phyloP scores from a whole-genome alignment of 2,888 invertebrate species.

The Calliphora vomitoria region DNA sequence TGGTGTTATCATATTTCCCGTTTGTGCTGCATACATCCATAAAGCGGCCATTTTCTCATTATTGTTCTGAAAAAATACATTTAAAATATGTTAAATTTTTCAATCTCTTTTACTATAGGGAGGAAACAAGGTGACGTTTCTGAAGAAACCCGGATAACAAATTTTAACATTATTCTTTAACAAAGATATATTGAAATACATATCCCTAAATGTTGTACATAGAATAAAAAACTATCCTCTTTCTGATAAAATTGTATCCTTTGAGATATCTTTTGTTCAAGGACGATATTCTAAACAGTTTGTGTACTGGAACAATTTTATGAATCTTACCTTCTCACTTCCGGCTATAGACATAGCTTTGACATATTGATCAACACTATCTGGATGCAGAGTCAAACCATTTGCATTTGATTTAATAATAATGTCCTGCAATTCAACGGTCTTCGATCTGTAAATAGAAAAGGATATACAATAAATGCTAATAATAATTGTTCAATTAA shows the following conservation, averaged over 20 bases:
- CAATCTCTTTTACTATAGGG: too few species aligned
- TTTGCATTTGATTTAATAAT: conserved; percentile 79
- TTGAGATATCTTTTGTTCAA: too few species aligned
- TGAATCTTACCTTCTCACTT: conserved; percentile 79
- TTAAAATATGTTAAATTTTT: too few species aligned
- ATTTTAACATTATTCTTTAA: too few species aligned
- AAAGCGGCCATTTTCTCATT: conserved; percentile 81
- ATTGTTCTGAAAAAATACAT: conserved; percentile 75
- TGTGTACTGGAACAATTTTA: not conserved
- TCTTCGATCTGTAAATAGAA: conserved; percentile 69
- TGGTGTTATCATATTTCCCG: conserved; percentile 76
- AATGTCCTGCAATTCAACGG: conserved; percentile 78
- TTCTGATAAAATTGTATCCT: too few species aligned
- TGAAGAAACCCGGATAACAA: too few species aligned
- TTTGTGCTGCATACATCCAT: conserved; percentile 82
- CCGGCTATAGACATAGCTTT: conserved; percentile 81
- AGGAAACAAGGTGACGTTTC: too few species aligned
- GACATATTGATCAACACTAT: conserved; percentile 83
- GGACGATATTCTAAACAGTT: too few species aligned
- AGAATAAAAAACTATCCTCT: too few species aligned
- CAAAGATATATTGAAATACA: too few species aligned
- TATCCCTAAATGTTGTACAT: too few species aligned
- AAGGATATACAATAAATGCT: conserved; percentile 5
- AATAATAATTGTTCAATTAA: too few species aligned
- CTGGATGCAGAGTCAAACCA: conserved; percentile 80